phyloP scores from a whole-genome alignment of 2,113 vertebrate genomes.

The Lagopus muta region DNA sequence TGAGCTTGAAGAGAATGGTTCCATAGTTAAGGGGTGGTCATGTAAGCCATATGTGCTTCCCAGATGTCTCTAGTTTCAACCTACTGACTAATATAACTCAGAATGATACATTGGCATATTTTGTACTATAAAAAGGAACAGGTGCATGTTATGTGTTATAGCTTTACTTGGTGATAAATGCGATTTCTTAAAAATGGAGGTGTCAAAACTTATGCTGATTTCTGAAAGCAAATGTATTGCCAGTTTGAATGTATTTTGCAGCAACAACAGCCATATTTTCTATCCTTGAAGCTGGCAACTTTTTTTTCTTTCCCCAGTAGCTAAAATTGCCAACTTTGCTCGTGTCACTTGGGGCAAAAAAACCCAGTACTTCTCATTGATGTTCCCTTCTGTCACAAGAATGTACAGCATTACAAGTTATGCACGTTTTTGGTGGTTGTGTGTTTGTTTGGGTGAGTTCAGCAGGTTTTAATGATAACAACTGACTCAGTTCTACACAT shows the following conservation, averaged over 20 bases:
- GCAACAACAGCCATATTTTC: neutral
- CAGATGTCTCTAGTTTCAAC: conserved; percentile 14
- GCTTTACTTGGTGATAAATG: conserved; percentile 25
- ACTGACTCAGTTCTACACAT: neutral
- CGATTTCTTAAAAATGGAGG: conserved; percentile 15
- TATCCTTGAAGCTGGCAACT: neutral
- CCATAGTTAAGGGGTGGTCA: neutral
- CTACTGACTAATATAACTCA: neutral
- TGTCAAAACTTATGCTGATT: conserved; percentile 23
- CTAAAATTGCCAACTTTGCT: neutral
- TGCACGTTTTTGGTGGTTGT: neutral
- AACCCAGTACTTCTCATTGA: neutral
- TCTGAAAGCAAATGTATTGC: neutral
- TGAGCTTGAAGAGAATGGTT: conserved; percentile 21
- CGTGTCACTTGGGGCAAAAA: neutral
- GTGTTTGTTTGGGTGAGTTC: neutral
- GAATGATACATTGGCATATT: neutral
- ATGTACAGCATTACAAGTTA: neutral
- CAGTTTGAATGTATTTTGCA: neutral
- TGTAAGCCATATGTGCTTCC: conserved; percentile 36
- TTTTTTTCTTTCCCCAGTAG: neutral
- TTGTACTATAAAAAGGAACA: neutral
- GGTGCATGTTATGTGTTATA: neutral
- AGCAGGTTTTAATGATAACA: neutral
- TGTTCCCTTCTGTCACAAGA: neutral